A percentile compares a stretch with the other conserved stretches of the same genome.
These are phyloP conservation scores for Ceratitis capitata DNA, from an alignment of 1,140 invertebrate species.

Conservation along the genomic window DNA sequence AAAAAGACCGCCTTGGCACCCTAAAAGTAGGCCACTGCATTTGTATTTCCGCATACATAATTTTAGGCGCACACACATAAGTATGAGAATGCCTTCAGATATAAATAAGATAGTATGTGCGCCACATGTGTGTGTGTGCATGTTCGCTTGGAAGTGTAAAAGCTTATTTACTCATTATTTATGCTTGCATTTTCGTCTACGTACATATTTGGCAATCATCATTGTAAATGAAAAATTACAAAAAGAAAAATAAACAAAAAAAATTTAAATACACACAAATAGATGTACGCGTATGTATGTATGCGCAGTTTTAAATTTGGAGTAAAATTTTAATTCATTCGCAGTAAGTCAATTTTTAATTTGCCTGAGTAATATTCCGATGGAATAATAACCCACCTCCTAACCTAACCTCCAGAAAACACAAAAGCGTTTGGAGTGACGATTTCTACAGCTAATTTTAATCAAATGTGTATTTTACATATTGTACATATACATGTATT, in stretches of 20 bases:
- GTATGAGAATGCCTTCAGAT: neutral
- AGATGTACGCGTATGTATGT: neutral
- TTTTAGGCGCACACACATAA: neutral
- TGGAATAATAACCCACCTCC: too few species aligned
- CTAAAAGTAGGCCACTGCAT: constrained; percentile 18
- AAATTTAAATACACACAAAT: neutral
- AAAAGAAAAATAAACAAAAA: neutral
- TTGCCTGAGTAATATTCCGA: too few species aligned
- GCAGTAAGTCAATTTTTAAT: too few species aligned
- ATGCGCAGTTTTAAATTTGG: neutral
- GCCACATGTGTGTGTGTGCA: neutral
- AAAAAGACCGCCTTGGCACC: neutral
- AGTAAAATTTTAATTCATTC: too few species aligned
- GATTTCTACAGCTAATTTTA: too few species aligned
- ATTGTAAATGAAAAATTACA: neutral
- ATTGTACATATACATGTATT: too few species aligned
- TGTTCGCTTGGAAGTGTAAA: neutral
- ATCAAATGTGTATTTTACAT: too few species aligned
- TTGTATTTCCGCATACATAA: constrained; percentile 32
- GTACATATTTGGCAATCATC: neutral
- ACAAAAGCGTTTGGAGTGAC: too few species aligned
- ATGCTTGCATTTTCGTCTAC: neutral
- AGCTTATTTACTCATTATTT: constrained; percentile 22
- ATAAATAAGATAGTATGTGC: neutral
- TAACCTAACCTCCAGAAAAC: too few species aligned